phyloP scores from a whole-genome alignment of 1,140 invertebrate species.

The Spodoptera litura region DNA sequence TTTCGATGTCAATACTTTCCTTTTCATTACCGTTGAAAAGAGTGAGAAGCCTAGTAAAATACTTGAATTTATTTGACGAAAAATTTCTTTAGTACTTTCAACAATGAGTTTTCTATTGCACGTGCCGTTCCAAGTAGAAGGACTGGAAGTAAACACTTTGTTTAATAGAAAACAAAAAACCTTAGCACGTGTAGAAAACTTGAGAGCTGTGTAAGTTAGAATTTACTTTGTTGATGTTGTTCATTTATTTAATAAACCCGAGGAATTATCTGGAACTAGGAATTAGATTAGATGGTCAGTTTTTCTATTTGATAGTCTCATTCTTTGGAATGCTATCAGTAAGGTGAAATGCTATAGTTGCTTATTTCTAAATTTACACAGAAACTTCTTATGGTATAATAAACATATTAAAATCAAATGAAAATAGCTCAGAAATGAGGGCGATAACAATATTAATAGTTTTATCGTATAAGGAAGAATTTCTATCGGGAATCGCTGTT shows the following conservation, averaged over 20 bases:
- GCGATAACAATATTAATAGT: slow-evolving; percentile 2
- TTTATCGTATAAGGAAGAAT: slow-evolving; percentile 24
- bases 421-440: slow-evolving; percentile 17
- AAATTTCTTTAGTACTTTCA: not conserved
- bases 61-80: no score
- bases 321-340: not conserved
- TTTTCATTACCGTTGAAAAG: no score
- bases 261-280: no score
- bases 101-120: not conserved
- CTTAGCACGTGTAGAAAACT: slow-evolving; percentile 11
- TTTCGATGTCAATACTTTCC: no score
- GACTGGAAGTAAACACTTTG: not conserved
- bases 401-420: not conserved
- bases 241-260: no score
- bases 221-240: no score
- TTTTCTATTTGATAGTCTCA: not conserved
- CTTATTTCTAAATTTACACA: no score
- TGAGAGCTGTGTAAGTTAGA: not conserved
- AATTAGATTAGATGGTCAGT: not conserved
- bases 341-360: not conserved
- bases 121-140: slow-evolving; percentile 3
- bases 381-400: slow-evolving; percentile 9
- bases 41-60: no score
- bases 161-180: slow-evolving; percentile 14
- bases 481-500: not conserved